Base-by-base conservation (phyloP, 2,797 vertebrate species). In the Pangasius macronema region DNA sequence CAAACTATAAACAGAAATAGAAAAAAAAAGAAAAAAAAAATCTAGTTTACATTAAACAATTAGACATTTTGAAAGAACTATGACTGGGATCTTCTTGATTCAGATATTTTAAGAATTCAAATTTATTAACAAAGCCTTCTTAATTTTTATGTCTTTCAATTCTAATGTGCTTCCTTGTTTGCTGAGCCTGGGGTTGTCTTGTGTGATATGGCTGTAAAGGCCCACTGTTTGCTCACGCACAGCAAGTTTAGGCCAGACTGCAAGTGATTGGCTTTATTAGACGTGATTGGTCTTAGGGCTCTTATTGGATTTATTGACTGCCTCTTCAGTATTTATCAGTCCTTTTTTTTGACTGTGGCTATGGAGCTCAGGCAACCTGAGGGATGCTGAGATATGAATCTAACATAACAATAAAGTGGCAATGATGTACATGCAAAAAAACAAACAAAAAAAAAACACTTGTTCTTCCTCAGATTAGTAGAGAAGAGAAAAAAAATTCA, bases 291-390 rank as follows among this genome's bases (percentile, higher is more conserved):
- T 91, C 91, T 91, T 93, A 93, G 92, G 93, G 94, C 95, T 95
- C 95, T 95, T 94, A 96, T 96, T 96, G 95, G 93, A 95, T 96
- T 95, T 95, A 96, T 96, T 95, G 95, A 96, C 94, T 93, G 90
- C 91, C 93, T 90, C 80, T 91, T 92, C 93, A 91, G 92, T 90
- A 91, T 95, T 96, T 96, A 96, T 96, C 94, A 94, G 92, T 90
- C 81, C 86, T 93, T 94, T 94, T 92, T 91, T 90, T 88, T 87
- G 92, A 94, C 95, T 94, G 92, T 93, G 8, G 46, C 33, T 13
- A 30, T 93, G 90, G 87, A 65, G 91, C 90, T 72, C 59, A 61
- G 36, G 46, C n/a, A 68, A 89, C 91, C 89, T 90, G 91, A 79
- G 87, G 75, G 46, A 82, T 87, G 83, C 83, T 6, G 92, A 93